phyloP scores from a whole-genome alignment of 2,113 vertebrate species.

The Hypanus sabinus region DNA sequence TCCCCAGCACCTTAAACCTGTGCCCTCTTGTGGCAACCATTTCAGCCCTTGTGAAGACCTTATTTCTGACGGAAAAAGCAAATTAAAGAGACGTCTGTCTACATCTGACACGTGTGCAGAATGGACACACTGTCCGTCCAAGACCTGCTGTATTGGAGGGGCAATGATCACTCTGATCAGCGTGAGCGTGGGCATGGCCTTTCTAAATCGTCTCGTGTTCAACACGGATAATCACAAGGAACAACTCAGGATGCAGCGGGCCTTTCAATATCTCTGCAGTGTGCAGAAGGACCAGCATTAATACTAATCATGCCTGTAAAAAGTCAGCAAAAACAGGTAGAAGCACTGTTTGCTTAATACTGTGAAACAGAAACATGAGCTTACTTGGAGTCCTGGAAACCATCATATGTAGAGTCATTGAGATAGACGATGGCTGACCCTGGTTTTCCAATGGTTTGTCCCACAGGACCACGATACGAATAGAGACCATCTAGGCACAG shows the following conservation, averaged over 20 bases:
- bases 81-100: too few species aligned
- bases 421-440: constrained; percentile 64
- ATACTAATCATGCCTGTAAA: too few species aligned
- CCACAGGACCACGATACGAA: constrained; percentile 74
- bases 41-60: too few species aligned
- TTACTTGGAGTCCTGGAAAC: constrained; percentile 65
- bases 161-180: accelerated
- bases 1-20: too few species aligned
- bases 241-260: background rate
- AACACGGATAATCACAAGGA: too few species aligned
- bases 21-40: too few species aligned
- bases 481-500: constrained; percentile 68
- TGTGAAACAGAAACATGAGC: background rate
- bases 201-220: accelerated
- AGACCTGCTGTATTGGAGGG: background rate
- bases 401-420: constrained; percentile 84
- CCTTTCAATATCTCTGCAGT: too few species aligned
- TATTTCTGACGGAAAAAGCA: background rate
- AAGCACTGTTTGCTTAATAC: background rate
- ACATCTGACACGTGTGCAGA: too few species aligned
- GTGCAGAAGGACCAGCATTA: too few species aligned
- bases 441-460: constrained; percentile 67
- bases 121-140: background rate
- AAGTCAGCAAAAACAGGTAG: too few species aligned
- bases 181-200: background rate